phyloP scores from a whole-genome alignment of 2,113 vertebrate species.

The Gobius niger region DNA sequence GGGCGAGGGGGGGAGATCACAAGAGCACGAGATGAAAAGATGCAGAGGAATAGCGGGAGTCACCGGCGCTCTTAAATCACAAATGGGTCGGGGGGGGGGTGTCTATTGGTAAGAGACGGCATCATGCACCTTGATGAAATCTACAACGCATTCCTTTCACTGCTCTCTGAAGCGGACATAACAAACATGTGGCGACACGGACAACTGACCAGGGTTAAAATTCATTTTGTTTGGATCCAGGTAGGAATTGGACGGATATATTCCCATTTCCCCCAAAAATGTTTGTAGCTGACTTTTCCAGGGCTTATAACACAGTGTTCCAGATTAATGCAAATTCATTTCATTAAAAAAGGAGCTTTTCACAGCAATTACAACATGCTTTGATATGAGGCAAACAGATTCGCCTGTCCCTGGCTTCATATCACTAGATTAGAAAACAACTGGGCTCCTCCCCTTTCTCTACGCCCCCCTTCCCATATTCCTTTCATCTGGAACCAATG shows the following conservation, averaged over 20 bases:
- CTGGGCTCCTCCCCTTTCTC: constrained; percentile 50
- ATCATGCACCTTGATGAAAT: constrained; percentile 49
- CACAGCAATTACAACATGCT: constrained; percentile 51
- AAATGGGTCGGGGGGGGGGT: constrained; percentile 64
- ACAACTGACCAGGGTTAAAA: constrained; percentile 3
- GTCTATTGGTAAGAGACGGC: constrained; percentile 48
- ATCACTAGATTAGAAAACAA: constrained; percentile 65
- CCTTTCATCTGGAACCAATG: constrained; percentile 75
- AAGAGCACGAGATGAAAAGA: constrained; percentile 46
- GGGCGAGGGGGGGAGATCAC: constrained; percentile 48
- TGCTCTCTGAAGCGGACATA: constrained; percentile 27
- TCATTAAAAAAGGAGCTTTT: constrained; percentile 56
- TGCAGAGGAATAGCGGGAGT: constrained; percentile 42
- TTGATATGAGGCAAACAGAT: constrained; percentile 48
- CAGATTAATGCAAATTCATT: constrained; percentile 55
- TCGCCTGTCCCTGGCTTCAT: constrained; percentile 56
- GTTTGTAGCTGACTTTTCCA: constrained; percentile 43
- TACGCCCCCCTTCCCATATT: constrained; percentile 46
- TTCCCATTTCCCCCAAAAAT: background rate
- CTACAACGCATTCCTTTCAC: constrained; percentile 36
- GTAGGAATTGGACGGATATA: constrained; percentile 15
- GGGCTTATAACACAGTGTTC: constrained; percentile 39
- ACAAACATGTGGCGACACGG: constrained; percentile 47
- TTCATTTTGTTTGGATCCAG: constrained; percentile 19
- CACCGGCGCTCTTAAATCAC: constrained; percentile 57